phyloP scores from a whole-genome alignment of 2,888 invertebrate species.

The Agrenia bidenticulata region DNA sequence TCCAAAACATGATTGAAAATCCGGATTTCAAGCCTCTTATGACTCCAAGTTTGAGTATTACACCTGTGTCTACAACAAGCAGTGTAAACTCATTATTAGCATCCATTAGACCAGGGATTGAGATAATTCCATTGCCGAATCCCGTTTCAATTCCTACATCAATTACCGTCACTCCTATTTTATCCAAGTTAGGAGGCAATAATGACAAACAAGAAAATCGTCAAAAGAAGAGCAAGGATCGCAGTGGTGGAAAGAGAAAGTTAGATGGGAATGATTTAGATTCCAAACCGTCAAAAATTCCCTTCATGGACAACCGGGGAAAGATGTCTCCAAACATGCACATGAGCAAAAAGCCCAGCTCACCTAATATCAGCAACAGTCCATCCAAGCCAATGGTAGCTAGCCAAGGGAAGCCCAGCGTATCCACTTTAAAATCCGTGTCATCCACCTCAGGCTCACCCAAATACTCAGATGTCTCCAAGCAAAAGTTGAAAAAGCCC shows the following conservation, averaged over 20 bases:
- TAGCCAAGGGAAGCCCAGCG: slow-evolving; percentile 49
- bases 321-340: slow-evolving; percentile 13
- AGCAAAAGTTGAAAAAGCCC: slow-evolving; percentile 16
- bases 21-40: slow-evolving; percentile 53
- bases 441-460: slow-evolving; percentile 35
- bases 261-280: slow-evolving; percentile 2
- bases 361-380: slow-evolving; percentile 1
- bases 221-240: slow-evolving; percentile 26
- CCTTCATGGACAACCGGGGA: slow-evolving; percentile 14
- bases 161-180: slow-evolving; percentile 82
- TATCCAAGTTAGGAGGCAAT: slow-evolving; percentile 49
- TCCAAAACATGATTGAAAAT: slow-evolving; percentile 11
- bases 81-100: slow-evolving; percentile 64
- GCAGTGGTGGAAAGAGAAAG: slow-evolving; percentile 16
- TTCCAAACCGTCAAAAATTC: slow-evolving; percentile 14
- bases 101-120: slow-evolving; percentile 71
- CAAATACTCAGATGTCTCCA: neutral
- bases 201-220: slow-evolving; percentile 22
- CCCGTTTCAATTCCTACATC: slow-evolving; percentile 72
- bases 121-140: slow-evolving; percentile 76
- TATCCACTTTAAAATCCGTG: slow-evolving; percentile 50
- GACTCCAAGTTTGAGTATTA: slow-evolving; percentile 65
- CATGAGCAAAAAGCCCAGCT: slow-evolving; percentile 15
- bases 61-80: slow-evolving; percentile 61
- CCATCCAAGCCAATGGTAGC: neutral